Conservation (phyloP, 2,888 invertebrate genomes). For the Tiliacea aurago region DNA sequence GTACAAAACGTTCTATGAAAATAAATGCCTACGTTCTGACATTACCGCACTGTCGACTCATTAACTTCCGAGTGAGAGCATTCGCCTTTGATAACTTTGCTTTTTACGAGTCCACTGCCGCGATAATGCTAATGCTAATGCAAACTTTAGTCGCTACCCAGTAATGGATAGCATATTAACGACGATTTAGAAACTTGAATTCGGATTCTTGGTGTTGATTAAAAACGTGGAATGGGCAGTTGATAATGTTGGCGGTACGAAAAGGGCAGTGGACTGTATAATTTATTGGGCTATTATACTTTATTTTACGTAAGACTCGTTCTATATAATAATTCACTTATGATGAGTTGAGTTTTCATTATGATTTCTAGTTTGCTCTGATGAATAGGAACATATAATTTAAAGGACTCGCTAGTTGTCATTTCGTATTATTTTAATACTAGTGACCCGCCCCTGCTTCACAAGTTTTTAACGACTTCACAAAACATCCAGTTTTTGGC, state of each 20-base stretch:
- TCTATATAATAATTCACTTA: slow-evolving; percentile 27
- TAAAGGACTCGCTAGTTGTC: background rate
- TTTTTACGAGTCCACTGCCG: slow-evolving; percentile 77
- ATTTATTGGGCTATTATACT: slow-evolving; percentile 49
- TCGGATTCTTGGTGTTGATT: slow-evolving; percentile 56
- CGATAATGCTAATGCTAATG: slow-evolving; percentile 72
- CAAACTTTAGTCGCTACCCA: slow-evolving; percentile 59
- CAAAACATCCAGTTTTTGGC: no score
- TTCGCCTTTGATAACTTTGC: slow-evolving; percentile 82
- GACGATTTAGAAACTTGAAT: slow-evolving; percentile 61
- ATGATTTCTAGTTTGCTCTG: background rate
- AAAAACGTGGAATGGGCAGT: slow-evolving; percentile 53
- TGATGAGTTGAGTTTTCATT: slow-evolving; percentile 21
- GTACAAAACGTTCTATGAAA: slow-evolving; percentile 52
- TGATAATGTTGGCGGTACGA: slow-evolving; percentile 45
- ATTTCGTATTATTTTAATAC: background rate
- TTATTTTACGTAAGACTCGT: slow-evolving; percentile 36
- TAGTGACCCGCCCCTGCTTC: background rate
- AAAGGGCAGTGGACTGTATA: slow-evolving; percentile 41
- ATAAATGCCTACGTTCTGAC: slow-evolving; percentile 70
- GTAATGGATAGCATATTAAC: slow-evolving; percentile 66
- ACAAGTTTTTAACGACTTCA: background rate
- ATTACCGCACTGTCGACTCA: slow-evolving; percentile 83
- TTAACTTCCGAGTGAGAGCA: slow-evolving; percentile 82
- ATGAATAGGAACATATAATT: background rate